Evolutionary conservation across 2,113 vertebrate species (phyloP), one percentile per base, ranked within the genome.

Genomic region (Zosterops lateralis): DNA sequence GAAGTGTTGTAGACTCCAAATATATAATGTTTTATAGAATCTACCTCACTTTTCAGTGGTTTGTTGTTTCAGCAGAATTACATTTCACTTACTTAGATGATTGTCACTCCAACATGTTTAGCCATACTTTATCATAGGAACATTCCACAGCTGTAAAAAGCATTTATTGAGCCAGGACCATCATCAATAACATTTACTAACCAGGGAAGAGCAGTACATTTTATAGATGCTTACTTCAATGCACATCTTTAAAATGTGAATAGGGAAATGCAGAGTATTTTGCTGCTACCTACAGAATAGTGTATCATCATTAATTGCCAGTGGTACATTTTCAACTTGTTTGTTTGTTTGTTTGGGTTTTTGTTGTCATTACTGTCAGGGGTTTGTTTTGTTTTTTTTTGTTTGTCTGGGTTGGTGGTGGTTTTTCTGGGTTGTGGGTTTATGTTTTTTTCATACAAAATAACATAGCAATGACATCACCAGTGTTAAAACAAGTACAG

Each of bases 31-130:
- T 87, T 91, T 65, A 75, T 18, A 73, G 73, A 94, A 81, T 34
- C n/a, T 66, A 74, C 82, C 80, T 94, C 87, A 91, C 79, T 74
- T 97, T 91, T 74, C 85, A 60, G 24, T 7, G 51, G 40, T 38
- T 90, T 71, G 53, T 65, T 89, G 90, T 93, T 89, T 92, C 54
- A 89, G 84, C 90, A 95, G 95, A 96, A 84, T 78, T 95, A 80
- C 36, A 84, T 87, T 93, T 90, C 70, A 92, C 96, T 95, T 88
- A 89, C 85, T 93, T 81, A 60, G 12, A 32, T 12, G 21, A 38
- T 48, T 88, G 80, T 60, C 61, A 84, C 79, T 94, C 74, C 89
- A 86, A 84, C 42, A 54, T 68, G 57, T 93, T 90, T 81, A 76
- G 85, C 66, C 19, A n/a, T 73, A 88, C 77, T 92, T 95, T 50